Evolutionary conservation across 1,140 invertebrate species (phyloP).

Genomic region (Mizuhopecten yessoensis): DNA sequence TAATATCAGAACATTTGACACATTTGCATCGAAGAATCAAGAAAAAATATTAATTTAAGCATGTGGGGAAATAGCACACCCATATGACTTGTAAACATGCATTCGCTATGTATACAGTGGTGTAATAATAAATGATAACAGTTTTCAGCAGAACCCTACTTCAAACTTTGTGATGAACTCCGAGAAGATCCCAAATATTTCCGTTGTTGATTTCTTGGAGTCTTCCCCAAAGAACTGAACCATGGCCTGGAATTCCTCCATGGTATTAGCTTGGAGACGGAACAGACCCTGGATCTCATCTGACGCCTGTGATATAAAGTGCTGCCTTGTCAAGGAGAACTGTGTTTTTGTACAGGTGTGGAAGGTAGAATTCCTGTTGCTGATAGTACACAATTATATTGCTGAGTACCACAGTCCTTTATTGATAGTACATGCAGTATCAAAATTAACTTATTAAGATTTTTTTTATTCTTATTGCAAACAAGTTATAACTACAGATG

Average conservation of each 20-base stretch:
- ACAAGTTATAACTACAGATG: no score
- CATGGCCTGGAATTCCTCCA: slow-evolving; percentile 76
- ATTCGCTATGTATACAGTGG: background rate
- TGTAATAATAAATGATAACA: background rate
- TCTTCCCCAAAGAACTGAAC: slow-evolving; percentile 82
- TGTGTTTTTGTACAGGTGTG: no score
- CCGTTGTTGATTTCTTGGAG: slow-evolving; percentile 73
- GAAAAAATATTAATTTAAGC: no score
- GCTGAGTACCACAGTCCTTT: no score
- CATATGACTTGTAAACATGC: background rate
- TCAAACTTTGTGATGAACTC: slow-evolving; percentile 83
- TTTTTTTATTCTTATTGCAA: no score
- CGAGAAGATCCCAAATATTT: slow-evolving; percentile 81
- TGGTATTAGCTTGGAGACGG: slow-evolving; percentile 74
- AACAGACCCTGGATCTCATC: slow-evolving; percentile 79
- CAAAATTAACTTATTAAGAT: no score
- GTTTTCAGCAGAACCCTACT: slow-evolving; percentile 65
- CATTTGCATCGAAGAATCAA: background rate
- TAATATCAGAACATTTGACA: background rate
- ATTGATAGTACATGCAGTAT: no score
- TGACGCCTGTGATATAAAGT: slow-evolving; percentile 79
- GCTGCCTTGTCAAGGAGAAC: slow-evolving; percentile 64
- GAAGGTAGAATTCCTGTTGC: no score
- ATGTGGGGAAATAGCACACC: background rate
- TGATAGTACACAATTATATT: no score